Percentiles rank a stretch among this genome's conserved stretches.
Evolutionary conservation across 2,113 vertebrate genomes (phyloP).

Genomic region (Zosterops lateralis): DNA sequence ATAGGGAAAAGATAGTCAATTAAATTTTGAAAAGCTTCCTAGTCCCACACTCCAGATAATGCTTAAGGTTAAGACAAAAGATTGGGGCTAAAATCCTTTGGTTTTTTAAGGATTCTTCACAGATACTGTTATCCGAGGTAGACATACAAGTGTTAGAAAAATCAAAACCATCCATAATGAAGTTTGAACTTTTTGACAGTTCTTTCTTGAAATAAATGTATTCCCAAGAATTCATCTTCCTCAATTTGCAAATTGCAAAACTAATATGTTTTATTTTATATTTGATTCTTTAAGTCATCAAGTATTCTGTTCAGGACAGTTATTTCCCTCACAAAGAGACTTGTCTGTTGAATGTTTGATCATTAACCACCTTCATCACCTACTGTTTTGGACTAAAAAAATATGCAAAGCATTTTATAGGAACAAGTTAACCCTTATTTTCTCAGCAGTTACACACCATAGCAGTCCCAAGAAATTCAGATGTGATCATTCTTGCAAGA

Average conservation of each 20-base stretch:
- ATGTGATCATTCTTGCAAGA: not conserved
- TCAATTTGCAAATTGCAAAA: not conserved
- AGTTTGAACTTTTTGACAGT: not conserved
- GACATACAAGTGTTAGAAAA: not conserved
- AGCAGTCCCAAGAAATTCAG: not conserved
- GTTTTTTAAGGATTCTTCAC: not conserved
- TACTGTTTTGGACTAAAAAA: not conserved
- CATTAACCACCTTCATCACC: not conserved
- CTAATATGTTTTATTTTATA: not conserved
- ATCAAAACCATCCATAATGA: not conserved
- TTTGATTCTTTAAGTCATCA: not conserved
- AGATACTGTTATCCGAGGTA: not conserved
- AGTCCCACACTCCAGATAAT: not conserved
- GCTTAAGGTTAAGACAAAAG: not conserved
- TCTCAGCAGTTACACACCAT: not conserved
- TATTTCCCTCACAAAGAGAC: not conserved
- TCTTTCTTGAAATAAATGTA: not conserved
- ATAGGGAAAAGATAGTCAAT: not conserved
- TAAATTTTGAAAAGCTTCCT: not conserved
- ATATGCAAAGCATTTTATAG: not conserved
- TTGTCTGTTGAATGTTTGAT: not conserved
- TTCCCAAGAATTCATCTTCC: not conserved
- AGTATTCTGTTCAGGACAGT: not conserved
- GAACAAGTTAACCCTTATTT: not conserved
- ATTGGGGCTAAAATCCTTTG: not conserved